Base-by-base conservation (phyloP, 2,797 vertebrate genomes). In the Chiloscyllium punctatum region DNA sequence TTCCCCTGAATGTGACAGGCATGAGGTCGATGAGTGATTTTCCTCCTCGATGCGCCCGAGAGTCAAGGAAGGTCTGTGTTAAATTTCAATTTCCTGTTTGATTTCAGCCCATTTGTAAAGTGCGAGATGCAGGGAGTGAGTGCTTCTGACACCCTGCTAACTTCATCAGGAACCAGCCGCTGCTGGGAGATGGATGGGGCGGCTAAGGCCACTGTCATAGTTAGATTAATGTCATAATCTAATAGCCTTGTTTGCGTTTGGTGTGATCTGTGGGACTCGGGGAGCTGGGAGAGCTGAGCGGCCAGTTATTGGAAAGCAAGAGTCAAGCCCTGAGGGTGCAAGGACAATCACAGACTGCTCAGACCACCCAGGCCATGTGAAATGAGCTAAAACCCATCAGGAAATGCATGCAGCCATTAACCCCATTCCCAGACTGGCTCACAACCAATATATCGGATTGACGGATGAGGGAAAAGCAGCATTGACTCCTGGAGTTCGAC, bases 61-160 rank as follows among this genome's bases (percentile, higher is more conserved):
- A 95, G 94, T 95, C 68, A 69, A 57, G 95, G 95, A 95, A 95
- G 42, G 72, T 71, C 95, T 95, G 72, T 42, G 96, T 96, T 96
- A 88, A 84, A 96, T 96, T 96, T 96, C 96, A 95, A 96, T 96
- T 96, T 95, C 96, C 96, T 87, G 11, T 96, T 96, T 77, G 95
- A 96, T 96, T 96, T 95, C 92, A 96, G 96, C 66, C 95, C 95
- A 30, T 96, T 95, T 95, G 96, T 96, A 94, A 96, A 96, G 25
- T 1, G 0, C 0, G 1, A 90, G 96, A 91, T 66, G 66, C 96
- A 72, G 95, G 94, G 94, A 62, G 94, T 77, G 94, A 95, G 94
- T 4, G 94, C 42, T 48, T 95, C 94, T 95, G 94, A 95, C 94
- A 95, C 48, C 16, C 71, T 53, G 69, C 69, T 95, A 95, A 95